phyloP scores from a whole-genome alignment of 2,113 vertebrate species.

The Colistium nudipinnis region DNA sequence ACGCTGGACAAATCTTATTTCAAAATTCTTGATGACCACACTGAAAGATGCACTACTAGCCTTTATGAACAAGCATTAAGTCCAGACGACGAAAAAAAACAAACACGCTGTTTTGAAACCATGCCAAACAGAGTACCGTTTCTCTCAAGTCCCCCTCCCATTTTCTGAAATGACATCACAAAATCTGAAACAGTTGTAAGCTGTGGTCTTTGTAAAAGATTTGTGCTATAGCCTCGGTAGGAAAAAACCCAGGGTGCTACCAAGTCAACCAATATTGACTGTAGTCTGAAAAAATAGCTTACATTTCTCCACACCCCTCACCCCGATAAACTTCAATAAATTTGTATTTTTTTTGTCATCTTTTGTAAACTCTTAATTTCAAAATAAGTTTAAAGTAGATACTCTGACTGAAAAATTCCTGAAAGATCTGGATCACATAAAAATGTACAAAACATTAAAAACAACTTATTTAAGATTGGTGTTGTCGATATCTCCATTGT shows the following conservation, averaged over 20 bases:
- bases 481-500: constrained; percentile 80
- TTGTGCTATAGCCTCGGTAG: constrained; percentile 82
- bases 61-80: constrained; percentile 31
- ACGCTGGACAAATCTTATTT: not conserved
- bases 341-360: constrained; percentile 64
- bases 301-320: constrained; percentile 66
- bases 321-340: constrained; percentile 81
- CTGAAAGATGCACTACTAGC: constrained; percentile 18
- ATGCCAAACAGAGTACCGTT: constrained; percentile 35
- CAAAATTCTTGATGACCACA: constrained; percentile 4
- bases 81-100: constrained; percentile 50
- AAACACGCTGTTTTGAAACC: constrained; percentile 21
- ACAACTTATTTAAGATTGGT: constrained; percentile 76
- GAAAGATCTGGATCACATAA: constrained; percentile 95
- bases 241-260: constrained; percentile 78
- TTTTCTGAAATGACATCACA: constrained; percentile 76
- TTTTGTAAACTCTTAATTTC: constrained; percentile 80
- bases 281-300: constrained; percentile 84
- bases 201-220: constrained; percentile 67
- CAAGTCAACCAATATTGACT: constrained; percentile 48
- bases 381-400: constrained; percentile 88
- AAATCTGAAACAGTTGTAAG: constrained; percentile 75
- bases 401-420: constrained; percentile 93
- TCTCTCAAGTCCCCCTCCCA: constrained; percentile 23
- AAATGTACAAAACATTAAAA: constrained; percentile 92